These are phyloP conservation scores for Genyomyrus donnyi DNA, from an alignment of 2,113 vertebrate species.

Conservation along the genomic window DNA sequence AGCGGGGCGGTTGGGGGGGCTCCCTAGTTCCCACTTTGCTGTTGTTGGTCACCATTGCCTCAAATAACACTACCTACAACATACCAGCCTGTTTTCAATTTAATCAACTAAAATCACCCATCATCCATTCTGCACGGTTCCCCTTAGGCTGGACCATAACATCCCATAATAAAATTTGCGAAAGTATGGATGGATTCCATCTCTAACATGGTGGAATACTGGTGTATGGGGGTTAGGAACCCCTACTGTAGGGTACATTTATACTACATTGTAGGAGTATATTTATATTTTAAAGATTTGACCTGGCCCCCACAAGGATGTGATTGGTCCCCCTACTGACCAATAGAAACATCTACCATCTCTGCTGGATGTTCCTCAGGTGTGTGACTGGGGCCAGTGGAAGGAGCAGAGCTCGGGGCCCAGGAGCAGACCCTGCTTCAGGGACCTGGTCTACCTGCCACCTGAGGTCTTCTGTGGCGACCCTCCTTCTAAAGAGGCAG, in stretches of 20 bases:
- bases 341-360: not conserved
- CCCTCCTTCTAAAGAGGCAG: not conserved
- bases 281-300: not conserved
- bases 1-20: no score
- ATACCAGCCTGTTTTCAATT: not conserved
- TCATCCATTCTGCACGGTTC: not conserved
- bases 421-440: not conserved
- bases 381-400: conserved; percentile 22
- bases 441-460: conserved; percentile 15
- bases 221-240: not conserved
- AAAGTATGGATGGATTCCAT: not conserved
- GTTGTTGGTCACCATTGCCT: not conserved
- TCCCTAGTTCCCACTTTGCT: not conserved
- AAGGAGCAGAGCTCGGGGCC: not conserved
- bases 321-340: not conserved
- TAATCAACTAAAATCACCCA: not conserved
- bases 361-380: conserved; percentile 1
- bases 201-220: not conserved
- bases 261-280: not conserved
- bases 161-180: not conserved
- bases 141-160: not conserved
- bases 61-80: not conserved
- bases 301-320: not conserved
- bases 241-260: not conserved
- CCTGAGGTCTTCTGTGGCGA: conserved; percentile 4